Percentiles rank a stretch among this genome's conserved stretches.
Conservation (phyloP, 2,113 vertebrate genomes). For the Dunckerocampus dactyliophorus region DNA sequence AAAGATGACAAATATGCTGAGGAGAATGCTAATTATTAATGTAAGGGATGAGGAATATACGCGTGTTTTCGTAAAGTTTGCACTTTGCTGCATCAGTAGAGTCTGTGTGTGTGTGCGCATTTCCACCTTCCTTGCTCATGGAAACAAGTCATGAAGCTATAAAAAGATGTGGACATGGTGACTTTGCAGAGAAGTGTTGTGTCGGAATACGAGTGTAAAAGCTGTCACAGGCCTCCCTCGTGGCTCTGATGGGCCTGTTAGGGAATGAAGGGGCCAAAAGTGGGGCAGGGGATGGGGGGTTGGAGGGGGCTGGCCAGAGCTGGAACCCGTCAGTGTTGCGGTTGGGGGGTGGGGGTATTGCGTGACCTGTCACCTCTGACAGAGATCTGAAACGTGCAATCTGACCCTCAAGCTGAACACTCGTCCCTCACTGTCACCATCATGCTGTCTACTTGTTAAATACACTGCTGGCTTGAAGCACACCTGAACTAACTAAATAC, state of each 20-base stretch:
- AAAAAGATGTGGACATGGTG: constrained; percentile 26
- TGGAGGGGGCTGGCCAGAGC: constrained; percentile 45
- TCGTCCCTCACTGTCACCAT: constrained; percentile 50
- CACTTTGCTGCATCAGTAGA: constrained; percentile 6
- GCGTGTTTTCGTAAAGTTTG: constrained; percentile 15
- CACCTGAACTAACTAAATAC: background rate
- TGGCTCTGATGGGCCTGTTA: constrained; percentile 60
- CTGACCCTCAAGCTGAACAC: constrained; percentile 62
- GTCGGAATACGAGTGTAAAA: constrained; percentile 41
- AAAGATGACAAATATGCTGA: no score
- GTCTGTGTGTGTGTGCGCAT: constrained; percentile 9
- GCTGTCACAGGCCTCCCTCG: constrained; percentile 62
- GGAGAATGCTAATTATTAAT: no score
- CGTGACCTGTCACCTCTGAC: constrained; percentile 68
- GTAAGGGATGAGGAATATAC: no score
- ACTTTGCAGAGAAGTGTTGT: constrained; percentile 32
- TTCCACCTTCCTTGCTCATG: background rate
- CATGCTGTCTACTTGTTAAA: background rate
- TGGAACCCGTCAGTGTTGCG: constrained; percentile 56
- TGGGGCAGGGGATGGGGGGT: constrained; percentile 42
- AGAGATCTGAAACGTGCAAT: constrained; percentile 60
- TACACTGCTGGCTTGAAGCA: background rate
- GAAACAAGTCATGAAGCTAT: constrained; percentile 17
- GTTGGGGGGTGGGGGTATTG: constrained; percentile 51
- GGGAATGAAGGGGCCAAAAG: constrained; percentile 51